These are phyloP conservation scores for Takifugu flavidus DNA, from an alignment of 2,113 vertebrate genomes.

Conservation along the genomic window DNA sequence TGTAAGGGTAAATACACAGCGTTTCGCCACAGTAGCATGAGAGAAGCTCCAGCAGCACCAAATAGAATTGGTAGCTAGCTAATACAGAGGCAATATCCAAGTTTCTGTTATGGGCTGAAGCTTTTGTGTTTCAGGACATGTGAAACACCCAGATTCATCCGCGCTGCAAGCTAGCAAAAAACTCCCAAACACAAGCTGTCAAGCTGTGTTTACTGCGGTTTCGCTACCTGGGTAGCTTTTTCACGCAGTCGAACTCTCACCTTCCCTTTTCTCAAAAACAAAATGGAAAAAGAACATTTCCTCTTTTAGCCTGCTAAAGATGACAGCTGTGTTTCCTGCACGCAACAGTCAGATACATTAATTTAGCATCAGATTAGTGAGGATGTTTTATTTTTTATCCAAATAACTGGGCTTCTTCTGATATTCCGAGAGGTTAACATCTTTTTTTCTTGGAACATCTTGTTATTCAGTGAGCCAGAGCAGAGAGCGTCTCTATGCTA, in stretches of 20 bases:
- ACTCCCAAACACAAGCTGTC: constrained; percentile 47
- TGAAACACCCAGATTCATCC: constrained; percentile 13
- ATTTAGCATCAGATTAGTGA: too few relatives aligned
- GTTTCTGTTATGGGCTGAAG: constrained; percentile 13
- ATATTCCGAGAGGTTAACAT: too few relatives aligned
- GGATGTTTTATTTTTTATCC: too few relatives aligned
- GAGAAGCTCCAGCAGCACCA: too few relatives aligned
- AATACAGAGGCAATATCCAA: constrained; percentile 4
- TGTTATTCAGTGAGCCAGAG: too few relatives aligned
- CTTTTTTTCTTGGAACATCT: background rate
- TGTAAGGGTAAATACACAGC: too few relatives aligned
- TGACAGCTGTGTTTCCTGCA: too few relatives aligned
- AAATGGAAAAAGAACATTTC: background rate
- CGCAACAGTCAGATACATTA: too few relatives aligned
- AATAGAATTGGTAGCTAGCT: background rate
- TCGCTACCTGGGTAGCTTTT: constrained; percentile 45
- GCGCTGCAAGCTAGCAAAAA: constrained; percentile 2
- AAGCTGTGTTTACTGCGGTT: constrained; percentile 49
- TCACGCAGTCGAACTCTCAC: constrained; percentile 3
- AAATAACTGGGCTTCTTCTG: too few relatives aligned
- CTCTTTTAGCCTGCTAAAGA: too few relatives aligned
- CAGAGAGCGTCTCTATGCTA: background rate
- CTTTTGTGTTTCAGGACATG: constrained; percentile 23
- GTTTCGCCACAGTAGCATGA: too few relatives aligned
- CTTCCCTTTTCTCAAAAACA: too few relatives aligned